Evolutionary conservation across 2,888 invertebrate species (phyloP), one percentile per base, ranked within the genome.

Genomic region (Cerceris rybyensis): DNA sequence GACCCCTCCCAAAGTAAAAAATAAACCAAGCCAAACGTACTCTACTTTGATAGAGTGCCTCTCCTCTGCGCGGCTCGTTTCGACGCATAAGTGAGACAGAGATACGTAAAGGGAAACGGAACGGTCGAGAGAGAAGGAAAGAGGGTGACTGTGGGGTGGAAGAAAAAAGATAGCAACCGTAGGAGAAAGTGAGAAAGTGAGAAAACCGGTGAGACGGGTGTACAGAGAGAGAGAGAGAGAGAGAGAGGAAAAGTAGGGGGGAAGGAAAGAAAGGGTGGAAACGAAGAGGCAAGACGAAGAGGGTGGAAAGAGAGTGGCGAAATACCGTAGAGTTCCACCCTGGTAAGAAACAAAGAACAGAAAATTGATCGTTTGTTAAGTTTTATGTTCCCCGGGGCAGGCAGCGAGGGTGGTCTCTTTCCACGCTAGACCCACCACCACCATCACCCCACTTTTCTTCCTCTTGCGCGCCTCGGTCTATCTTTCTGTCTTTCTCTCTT

Each of bases 1-100:
- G 91, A 91, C 90, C 90, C 91, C 91, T 91, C 91, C 91, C 91
- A 91, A 91, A 91, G 91, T 90, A 91, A 91, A 91, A 91, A 91
- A 91, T 90, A 91, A 91, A 90, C 88, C 91, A 90, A 91, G 91
- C 91, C 91, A 91, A 92, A 92, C 90, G 91, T 91, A 91, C 91
- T 91, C 91, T 89, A 91, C 90, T 91, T 91, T 91, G 91, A 92
- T 92, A 91, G 91, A 92, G 91, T 91, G 89, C 90, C 90, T 88
- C 89, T 89, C 87, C 88, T 89, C 78, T 88, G 86, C 87, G 87
- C 88, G 88, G 87, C 87, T 89, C 87, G 88, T 90, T 90, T 89
- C 88, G 86, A 90, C 89, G 90, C 90, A 87, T 85, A 83, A 82
- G 83, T 85, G 69, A 82, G 80, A 79, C 80, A 60, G 61, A 75